These are phyloP conservation scores for Lycophotia porphyrea DNA, from an alignment of 2,888 invertebrate species.

Conservation along the genomic window DNA sequence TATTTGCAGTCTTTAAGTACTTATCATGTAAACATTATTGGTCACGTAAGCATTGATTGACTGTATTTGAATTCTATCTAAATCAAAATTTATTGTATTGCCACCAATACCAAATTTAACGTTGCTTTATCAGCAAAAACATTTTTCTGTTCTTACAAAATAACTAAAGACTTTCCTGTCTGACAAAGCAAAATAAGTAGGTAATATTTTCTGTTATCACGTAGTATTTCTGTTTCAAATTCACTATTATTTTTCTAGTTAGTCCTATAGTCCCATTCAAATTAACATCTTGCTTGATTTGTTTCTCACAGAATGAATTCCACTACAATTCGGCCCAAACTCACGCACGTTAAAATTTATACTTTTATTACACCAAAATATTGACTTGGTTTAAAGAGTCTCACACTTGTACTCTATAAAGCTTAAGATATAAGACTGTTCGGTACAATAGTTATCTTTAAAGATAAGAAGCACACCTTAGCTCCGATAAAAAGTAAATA, in stretches of 20 bases:
- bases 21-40: background rate
- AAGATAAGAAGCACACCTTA: slow-evolving; percentile 78
- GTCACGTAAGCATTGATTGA: background rate
- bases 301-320: background rate
- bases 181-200: slow-evolving; percentile 48
- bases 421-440: slow-evolving; percentile 42
- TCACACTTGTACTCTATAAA: slow-evolving; percentile 32
- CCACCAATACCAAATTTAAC: background rate
- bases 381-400: slow-evolving; percentile 21
- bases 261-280: background rate
- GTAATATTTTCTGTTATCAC: slow-evolving; percentile 36
- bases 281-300: background rate
- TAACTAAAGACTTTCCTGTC: slow-evolving; percentile 27
- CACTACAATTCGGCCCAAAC: background rate
- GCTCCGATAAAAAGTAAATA: slow-evolving; percentile 76
- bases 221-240: background rate
- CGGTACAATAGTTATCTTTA: slow-evolving; percentile 67
- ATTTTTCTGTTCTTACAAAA: slow-evolving; percentile 17
- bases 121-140: background rate
- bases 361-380: slow-evolving; percentile 41
- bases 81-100: background rate
- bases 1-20: background rate
- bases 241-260: slow-evolving; percentile 1
- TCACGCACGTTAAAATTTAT: background rate
- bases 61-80: background rate